Evolutionary conservation across 1,140 invertebrate species (phyloP).

Genomic region (Drosophila albomicans): DNA sequence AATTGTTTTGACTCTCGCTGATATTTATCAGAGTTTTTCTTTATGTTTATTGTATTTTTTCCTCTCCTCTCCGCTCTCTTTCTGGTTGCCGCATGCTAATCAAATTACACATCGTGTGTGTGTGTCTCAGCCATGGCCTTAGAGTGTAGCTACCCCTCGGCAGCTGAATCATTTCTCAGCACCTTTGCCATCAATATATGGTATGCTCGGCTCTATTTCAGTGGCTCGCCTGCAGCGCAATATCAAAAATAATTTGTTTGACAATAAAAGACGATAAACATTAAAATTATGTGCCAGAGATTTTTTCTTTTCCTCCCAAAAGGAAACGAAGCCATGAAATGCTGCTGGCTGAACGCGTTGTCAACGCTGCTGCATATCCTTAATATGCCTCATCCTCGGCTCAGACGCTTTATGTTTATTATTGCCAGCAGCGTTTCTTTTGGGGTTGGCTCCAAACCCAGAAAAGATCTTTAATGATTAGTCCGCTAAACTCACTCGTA

Average conservation of each 20-base stretch:
- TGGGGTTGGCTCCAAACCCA: slow-evolving; percentile 21
- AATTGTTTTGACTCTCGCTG: slow-evolving; percentile 79
- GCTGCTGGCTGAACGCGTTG: slow-evolving; percentile 29
- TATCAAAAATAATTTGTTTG: slow-evolving; percentile 85
- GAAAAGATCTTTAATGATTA: slow-evolving; percentile 72
- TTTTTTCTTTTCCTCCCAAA: slow-evolving; percentile 43
- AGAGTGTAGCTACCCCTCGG: slow-evolving; percentile 44
- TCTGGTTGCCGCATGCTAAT: slow-evolving; percentile 66
- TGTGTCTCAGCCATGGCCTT: slow-evolving; percentile 17
- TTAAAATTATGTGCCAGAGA: slow-evolving; percentile 83
- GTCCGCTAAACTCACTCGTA: slow-evolving; percentile 78
- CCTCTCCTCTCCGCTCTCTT: background rate
- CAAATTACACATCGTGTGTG: slow-evolving; percentile 73
- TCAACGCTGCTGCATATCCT: slow-evolving; percentile 53
- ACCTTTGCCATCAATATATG: slow-evolving; percentile 55
- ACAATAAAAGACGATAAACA: slow-evolving; percentile 85
- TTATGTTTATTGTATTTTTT: slow-evolving; percentile 73
- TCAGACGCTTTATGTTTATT: slow-evolving; percentile 48
- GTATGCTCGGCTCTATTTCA: slow-evolving; percentile 34
- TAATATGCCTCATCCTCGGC: slow-evolving; percentile 30
- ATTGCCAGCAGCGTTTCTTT: slow-evolving; percentile 49
- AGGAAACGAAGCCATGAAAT: background rate
- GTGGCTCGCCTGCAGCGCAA: slow-evolving; percentile 69
- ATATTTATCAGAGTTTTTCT: slow-evolving; percentile 68
- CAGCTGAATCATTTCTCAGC: slow-evolving; percentile 76